phyloP scores from a whole-genome alignment of 2,888 invertebrate species.

The Ariolimax columbianus region DNA sequence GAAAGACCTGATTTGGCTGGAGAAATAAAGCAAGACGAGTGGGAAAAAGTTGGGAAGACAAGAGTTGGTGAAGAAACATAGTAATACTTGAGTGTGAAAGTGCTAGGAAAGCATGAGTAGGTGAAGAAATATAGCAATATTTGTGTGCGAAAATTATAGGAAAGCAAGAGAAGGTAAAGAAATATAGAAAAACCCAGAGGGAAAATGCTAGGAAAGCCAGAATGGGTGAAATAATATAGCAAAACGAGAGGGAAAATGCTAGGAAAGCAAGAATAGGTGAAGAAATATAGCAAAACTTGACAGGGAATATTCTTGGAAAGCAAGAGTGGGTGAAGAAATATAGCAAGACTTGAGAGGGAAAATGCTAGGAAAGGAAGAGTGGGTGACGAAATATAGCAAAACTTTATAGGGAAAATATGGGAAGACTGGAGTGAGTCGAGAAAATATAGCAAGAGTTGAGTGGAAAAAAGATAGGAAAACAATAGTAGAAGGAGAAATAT shows the following conservation, averaged over 20 bases:
- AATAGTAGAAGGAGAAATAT: not conserved
- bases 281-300: not conserved
- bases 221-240: not conserved
- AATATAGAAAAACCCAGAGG: not conserved
- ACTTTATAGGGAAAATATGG: not conserved
- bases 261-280: not conserved
- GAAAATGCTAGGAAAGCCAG: not conserved
- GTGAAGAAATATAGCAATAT: too few species aligned
- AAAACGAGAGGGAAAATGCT: not conserved
- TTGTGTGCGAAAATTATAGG: too few species aligned
- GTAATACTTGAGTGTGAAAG: too few species aligned
- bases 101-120: too few species aligned
- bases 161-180: not conserved
- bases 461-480: not conserved
- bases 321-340: too few species aligned
- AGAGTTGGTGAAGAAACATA: too few species aligned
- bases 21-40: too few species aligned
- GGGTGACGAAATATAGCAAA: too few species aligned
- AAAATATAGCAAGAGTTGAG: not conserved
- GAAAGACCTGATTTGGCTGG: not conserved
- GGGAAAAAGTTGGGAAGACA: too few species aligned
- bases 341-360: too few species aligned
- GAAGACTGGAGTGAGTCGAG: not conserved
- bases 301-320: not conserved
- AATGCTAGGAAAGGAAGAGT: too few species aligned